Base-by-base conservation (phyloP, 2,797 vertebrate species). In the Fringilla coelebs region DNA sequence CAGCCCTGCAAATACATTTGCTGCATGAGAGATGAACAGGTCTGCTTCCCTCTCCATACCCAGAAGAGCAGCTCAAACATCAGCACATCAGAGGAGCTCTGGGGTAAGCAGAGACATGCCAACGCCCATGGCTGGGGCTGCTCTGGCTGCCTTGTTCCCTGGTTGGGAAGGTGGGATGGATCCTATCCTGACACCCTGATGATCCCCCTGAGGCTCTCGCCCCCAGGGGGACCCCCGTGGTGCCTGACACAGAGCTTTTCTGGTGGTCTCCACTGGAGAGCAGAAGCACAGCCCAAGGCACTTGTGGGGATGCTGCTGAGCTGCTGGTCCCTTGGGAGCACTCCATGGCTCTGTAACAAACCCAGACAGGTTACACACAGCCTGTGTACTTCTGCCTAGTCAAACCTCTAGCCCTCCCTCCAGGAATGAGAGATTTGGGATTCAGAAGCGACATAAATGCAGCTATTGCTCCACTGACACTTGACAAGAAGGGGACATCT, bases 141-240 rank as follows among this genome's bases (percentile, higher is more conserved):
- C 26, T 38, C 25, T 28, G 38, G 40, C 20, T 84, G 38, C 36
- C 36, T 38, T 51, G 16, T 14, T 82, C 26, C 34, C 38, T 60
- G 21, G 24, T 15, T 63, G 57, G 9, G 22, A 9, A 46, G 5
- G 5, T 54, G 57, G 48, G 19, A 43, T 8, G 25, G 48, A 40
- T 60, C 31, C 72, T 68, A 20, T 36, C 17, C 36, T n/a, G 29
- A 63, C 6, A 55, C 5, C 4, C 6, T 31, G 8, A 13, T 34
- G 54, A 76, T 9, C 4, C 7, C 19, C 6, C 22, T 9, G 28
- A 1, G 3, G 51, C 34, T 54, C 8, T 52, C n/a, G 4, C 2
- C 11, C 19, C 31, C 14, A 22, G 4, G 26, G 28, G 61, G 48
- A 6, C 2, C 24, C 20, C 32, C 1, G 0, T 13, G 1, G 24